These are phyloP conservation scores for Anthopleura sola DNA, from an alignment of 64 coral and sea anemone species.

Conservation along the genomic window DNA sequence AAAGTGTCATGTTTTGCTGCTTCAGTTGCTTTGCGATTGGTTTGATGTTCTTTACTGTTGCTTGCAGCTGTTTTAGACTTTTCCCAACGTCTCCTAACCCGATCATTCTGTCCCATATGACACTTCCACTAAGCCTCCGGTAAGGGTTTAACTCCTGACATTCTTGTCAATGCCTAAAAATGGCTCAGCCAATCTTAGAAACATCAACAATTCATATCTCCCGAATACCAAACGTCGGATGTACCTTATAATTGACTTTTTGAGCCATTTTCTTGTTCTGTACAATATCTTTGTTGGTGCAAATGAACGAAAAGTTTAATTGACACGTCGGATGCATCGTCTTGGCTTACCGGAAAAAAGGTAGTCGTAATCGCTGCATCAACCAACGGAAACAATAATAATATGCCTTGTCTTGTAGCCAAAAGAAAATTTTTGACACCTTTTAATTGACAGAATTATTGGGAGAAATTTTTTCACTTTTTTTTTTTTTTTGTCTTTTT, in stretches of 20 bases:
- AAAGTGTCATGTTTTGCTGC: too few relatives aligned
- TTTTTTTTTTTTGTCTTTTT: background rate
- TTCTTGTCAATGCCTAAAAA: background rate
- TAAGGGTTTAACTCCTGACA: background rate
- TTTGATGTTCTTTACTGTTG: too few relatives aligned
- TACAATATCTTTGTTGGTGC: background rate
- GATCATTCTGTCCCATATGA: background rate
- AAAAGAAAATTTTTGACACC: background rate
- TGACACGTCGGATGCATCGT: slow-evolving; percentile 4
- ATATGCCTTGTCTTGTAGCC: background rate
- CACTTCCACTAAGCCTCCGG: background rate
- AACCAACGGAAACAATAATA: background rate
- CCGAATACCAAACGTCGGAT: background rate
- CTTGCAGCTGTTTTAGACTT: too few relatives aligned
- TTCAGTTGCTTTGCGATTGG: too few relatives aligned
- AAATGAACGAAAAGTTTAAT: background rate
- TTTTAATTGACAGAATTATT: background rate
- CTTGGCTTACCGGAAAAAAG: background rate
- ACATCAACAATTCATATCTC: background rate
- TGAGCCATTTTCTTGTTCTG: background rate
- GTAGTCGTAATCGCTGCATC: background rate
- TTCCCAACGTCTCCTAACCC: too few relatives aligned
- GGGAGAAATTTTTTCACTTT: background rate
- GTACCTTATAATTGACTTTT: background rate
- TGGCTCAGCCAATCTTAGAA: background rate